phyloP scores from a whole-genome alignment of 2,888 invertebrate species.

The Tetragnatha montana region DNA sequence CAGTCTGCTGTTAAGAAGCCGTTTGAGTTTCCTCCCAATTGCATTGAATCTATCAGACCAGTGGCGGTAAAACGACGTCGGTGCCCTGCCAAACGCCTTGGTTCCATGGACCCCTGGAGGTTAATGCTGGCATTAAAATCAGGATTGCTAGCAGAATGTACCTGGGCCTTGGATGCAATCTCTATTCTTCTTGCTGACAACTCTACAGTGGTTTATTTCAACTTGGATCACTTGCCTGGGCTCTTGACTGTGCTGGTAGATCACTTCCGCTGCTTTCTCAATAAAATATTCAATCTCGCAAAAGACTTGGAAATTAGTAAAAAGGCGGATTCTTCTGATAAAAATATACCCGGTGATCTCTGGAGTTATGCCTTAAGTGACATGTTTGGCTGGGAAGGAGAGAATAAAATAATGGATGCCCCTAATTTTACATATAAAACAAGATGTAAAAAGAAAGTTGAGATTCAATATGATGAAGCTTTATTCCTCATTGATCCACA shows the following conservation, averaged over 20 bases:
- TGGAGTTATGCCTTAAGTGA: conserved; percentile 23
- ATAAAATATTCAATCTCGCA: conserved; percentile 64
- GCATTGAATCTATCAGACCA: conserved; percentile 94
- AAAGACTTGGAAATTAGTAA: conserved; percentile 71
- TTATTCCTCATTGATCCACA: conserved; percentile 85
- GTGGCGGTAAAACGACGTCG: conserved; percentile 90
- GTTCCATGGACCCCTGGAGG: conserved; percentile 96
- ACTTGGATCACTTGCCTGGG: conserved; percentile 93
- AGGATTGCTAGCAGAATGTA: conserved; percentile 95
- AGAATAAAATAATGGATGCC: conserved; percentile 74
- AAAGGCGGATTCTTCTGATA: conserved; percentile 1
- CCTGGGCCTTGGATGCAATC: conserved; percentile 97
- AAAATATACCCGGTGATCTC: conserved; percentile 78
- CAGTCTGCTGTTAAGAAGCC: conserved; percentile 79
- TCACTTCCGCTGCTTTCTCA: conserved; percentile 83
- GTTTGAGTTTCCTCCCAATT: conserved; percentile 93
- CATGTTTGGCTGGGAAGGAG: conserved; percentile 57
- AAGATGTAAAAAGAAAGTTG: conserved; percentile 87
- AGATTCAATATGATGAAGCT: conserved; percentile 85
- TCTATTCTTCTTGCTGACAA: conserved; percentile 98
- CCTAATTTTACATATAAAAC: conserved; percentile 88
- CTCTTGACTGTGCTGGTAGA: conserved; percentile 92
- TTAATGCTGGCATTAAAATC: conserved; percentile 98
- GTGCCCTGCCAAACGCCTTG: conserved; percentile 88
- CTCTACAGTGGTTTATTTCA: conserved; percentile 93